A percentile compares a stretch with the other conserved stretches of the same genome.
Evolutionary conservation across 2,797 vertebrate genomes (phyloP).

Genomic region (Notolabrus celidotus): DNA sequence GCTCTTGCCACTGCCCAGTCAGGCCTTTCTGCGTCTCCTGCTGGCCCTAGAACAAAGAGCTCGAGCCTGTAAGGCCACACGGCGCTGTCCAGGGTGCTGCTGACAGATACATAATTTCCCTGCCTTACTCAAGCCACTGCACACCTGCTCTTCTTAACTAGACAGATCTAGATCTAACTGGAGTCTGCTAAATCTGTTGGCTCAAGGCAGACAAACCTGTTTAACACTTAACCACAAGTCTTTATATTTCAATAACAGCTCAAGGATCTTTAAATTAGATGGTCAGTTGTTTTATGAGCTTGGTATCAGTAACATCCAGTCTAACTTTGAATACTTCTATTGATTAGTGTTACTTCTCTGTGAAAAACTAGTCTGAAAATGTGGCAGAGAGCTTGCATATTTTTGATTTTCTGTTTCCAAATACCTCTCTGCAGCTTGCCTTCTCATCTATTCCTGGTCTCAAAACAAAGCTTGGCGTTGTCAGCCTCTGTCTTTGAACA

Average conservation of each 20-base stretch:
- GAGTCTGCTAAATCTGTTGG: conserved; percentile 51
- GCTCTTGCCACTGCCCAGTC: conserved; percentile 47
- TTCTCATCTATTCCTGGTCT: conserved; percentile 68
- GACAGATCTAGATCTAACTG: conserved; percentile 41
- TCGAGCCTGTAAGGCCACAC: conserved; percentile 71
- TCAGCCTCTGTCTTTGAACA: conserved; percentile 76
- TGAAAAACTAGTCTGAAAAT: conserved; percentile 20
- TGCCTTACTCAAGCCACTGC: conserved; percentile 48
- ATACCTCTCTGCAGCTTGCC: conserved; percentile 39
- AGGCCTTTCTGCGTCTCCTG: conserved; percentile 57
- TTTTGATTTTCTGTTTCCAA: conserved; percentile 35
- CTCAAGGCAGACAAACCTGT: not conserved
- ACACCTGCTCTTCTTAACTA: conserved; percentile 72
- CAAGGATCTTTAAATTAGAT: no score
- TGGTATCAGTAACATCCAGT: not conserved
- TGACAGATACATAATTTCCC: conserved; percentile 73
- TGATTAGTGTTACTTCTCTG: conserved; percentile 21
- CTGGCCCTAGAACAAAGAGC: conserved; percentile 76
- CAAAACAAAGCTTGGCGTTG: conserved; percentile 54
- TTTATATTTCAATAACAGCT: no score
- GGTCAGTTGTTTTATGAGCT: not conserved
- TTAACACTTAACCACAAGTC: no score
- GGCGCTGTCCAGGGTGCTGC: conserved; percentile 88
- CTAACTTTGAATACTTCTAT: not conserved
- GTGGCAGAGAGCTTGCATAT: not conserved